phyloP scores from a whole-genome alignment of 2,113 vertebrate genomes.

The Thermophis baileyi region DNA sequence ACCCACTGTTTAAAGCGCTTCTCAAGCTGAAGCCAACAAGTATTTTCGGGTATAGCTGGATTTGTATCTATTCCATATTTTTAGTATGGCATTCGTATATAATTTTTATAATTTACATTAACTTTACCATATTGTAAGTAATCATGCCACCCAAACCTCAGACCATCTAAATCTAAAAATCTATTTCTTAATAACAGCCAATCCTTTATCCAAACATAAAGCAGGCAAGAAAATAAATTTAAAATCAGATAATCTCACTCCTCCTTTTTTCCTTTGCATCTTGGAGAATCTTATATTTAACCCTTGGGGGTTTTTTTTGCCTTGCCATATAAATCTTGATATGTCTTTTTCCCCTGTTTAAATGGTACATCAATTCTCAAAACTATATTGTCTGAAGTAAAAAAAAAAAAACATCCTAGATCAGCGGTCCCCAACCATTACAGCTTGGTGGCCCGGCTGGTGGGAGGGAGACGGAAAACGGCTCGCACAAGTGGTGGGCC shows the following conservation, averaged over 20 bases:
- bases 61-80: background rate
- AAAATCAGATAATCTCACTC: background rate
- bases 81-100: background rate
- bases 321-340: background rate
- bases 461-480: background rate
- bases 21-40: background rate
- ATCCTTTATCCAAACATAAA: background rate
- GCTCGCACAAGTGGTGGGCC: background rate
- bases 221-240: background rate
- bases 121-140: background rate
- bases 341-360: background rate
- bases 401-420: background rate
- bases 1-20: background rate
- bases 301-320: background rate
- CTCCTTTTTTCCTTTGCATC: background rate
- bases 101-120: background rate
- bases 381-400: background rate
- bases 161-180: background rate
- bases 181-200: background rate
- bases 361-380: background rate
- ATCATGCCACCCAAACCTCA: background rate
- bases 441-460: background rate
- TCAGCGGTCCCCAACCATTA: background rate
- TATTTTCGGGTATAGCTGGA: background rate
- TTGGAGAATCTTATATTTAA: background rate